phyloP scores from a whole-genome alignment of 2,888 invertebrate genomes.

The Sarcophaga caerulescens region DNA sequence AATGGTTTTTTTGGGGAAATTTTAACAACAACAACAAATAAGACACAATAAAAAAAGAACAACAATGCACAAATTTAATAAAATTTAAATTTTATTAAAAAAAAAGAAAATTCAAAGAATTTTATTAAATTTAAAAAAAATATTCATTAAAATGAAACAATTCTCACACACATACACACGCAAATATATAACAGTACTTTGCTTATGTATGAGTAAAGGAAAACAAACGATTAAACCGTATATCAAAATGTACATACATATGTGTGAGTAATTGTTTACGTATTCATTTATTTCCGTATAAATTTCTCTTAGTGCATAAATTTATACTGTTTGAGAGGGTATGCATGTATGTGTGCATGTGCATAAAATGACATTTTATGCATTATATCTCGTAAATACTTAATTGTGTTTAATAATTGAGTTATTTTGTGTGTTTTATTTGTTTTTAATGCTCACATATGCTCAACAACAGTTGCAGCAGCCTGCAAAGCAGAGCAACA shows the following conservation, averaged over 20 bases:
- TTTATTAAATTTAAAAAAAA: background rate
- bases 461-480: slow-evolving; percentile 23
- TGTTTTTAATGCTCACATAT: slow-evolving; percentile 63
- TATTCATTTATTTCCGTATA: too few species aligned
- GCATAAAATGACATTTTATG: slow-evolving; percentile 46
- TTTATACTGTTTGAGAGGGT: background rate
- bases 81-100: background rate
- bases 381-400: slow-evolving; percentile 73
- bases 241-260: too few species aligned
- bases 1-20: slow-evolving; percentile 30
- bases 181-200: background rate
- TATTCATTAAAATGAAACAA: background rate
- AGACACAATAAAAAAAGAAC: background rate
- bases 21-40: background rate
- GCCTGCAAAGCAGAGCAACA: background rate
- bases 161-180: background rate
- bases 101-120: background rate
- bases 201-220: too few species aligned
- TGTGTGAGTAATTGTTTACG: too few species aligned
- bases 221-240: too few species aligned
- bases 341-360: slow-evolving; percentile 1
- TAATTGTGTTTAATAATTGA: slow-evolving; percentile 78
- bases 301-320: too few species aligned
- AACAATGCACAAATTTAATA: background rate
- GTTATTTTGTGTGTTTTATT: slow-evolving; percentile 72